These are phyloP conservation scores for Parthenolecanium corni DNA, from an alignment of 2,888 invertebrate species.

Conservation along the genomic window DNA sequence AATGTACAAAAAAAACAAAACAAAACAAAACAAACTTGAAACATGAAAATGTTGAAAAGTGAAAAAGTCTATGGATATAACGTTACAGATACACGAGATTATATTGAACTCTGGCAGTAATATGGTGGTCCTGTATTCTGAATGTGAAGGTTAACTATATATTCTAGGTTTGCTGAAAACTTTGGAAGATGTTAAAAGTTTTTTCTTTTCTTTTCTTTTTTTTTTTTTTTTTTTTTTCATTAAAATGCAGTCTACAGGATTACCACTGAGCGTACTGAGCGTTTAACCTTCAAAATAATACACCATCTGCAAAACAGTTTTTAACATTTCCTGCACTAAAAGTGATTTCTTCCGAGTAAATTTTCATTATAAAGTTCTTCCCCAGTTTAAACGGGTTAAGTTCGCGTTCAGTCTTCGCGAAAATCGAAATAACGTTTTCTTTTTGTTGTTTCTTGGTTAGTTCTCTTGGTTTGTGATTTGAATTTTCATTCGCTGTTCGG, in stretches of 20 bases:
- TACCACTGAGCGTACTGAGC: constrained; percentile 10
- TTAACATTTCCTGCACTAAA: constrained; percentile 16
- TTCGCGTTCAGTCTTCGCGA: constrained; percentile 17
- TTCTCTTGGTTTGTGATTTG: not conserved
- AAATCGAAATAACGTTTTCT: constrained; percentile 9
- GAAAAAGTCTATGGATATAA: no score
- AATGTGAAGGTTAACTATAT: not conserved
- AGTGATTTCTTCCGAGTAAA: constrained; percentile 20
- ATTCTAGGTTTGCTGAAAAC: constrained; percentile 4
- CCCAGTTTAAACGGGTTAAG: constrained; percentile 14
- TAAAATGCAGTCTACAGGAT: constrained; percentile 23
- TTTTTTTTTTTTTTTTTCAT: constrained; percentile 18
- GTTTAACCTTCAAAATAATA: constrained; percentile 9
- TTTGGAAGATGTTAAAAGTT: constrained; percentile 12
- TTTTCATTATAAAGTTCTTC: constrained; percentile 17
- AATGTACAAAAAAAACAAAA: no score
- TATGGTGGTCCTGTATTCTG: not conserved
- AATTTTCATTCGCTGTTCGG: not conserved
- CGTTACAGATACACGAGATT: no score
- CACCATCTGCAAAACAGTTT: constrained; percentile 15
- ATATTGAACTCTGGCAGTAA: no score
- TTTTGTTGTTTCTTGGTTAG: not conserved
- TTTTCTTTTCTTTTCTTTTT: not conserved
- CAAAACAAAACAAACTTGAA: no score
- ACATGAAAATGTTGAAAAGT: no score